Percentiles rank a stretch among this genome's conserved stretches.
Conservation (phyloP, 2,113 vertebrate genomes). For the Sander vitreus region DNA sequence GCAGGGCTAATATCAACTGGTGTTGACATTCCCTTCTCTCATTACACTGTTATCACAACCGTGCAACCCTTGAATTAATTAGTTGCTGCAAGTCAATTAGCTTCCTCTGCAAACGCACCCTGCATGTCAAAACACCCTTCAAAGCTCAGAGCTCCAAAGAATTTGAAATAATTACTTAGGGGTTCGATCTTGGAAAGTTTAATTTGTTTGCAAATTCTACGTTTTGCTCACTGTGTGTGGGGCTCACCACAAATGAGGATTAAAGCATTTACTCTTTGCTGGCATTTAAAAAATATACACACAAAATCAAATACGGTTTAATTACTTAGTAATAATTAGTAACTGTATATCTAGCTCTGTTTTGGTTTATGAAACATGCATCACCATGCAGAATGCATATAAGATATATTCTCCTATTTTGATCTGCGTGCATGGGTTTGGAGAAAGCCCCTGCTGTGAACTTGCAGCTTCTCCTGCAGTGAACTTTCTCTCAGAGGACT, state of each 20-base stretch:
- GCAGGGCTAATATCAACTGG: conserved; percentile 69
- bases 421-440: conserved; percentile 36
- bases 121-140: conserved; percentile 61
- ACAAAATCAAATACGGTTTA: conserved; percentile 1
- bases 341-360: neutral
- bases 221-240: neutral
- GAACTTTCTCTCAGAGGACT: conserved; percentile 51
- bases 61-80: conserved; percentile 81
- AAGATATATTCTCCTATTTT: conserved; percentile 38
- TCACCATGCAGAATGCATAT: conserved; percentile 18
- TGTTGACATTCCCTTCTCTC: conserved; percentile 75
- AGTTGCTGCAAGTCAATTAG: conserved; percentile 79
- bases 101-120: conserved; percentile 53
- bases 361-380: neutral
- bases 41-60: conserved; percentile 79
- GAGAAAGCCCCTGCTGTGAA: conserved; percentile 47
- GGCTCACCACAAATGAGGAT: neutral
- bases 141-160: conserved; percentile 28
- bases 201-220: neutral
- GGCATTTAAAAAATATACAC: neutral
- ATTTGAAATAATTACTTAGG: conserved; percentile 28
- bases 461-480: conserved; percentile 37
- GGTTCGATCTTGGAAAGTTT: conserved; percentile 17
- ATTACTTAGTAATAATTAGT: conserved; percentile 12
- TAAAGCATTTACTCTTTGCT: neutral